Base-by-base conservation (phyloP, 1,140 invertebrate species). In the Muscidifurax raptorellus region DNA sequence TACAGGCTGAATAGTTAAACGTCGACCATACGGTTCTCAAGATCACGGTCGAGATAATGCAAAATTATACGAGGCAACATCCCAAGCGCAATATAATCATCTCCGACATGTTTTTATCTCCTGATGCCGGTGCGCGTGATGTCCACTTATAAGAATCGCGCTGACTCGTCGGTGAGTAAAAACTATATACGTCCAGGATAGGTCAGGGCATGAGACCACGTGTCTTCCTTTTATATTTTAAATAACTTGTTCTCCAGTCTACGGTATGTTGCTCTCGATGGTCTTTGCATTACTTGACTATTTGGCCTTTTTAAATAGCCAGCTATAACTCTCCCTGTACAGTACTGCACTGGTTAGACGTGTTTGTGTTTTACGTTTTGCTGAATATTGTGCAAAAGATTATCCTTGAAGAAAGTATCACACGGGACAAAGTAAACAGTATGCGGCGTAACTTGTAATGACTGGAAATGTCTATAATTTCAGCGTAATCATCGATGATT, bases 291-390 rank as follows among this genome's bases (percentile, higher is more conserved):
- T n/a, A n/a, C n/a, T n/a, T n/a, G 75, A 47, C 47, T 36, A 18
- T 67, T 13, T 64, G 32, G 59, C 40, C 18, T 66, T 66, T 69
- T 80, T 52, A 40, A 80, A 67, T 67, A 52, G 2, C 3, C 1
- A 15, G 22, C 15, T 25, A 25, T 12, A 3, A 40, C 52, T 6
- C 18, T 6, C 4, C 18, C 18, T 5, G 36, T 40, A 5, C 3
- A 40, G 36, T 40, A n/a, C n/a, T n/a, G 7, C 6, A 82, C 28
- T 82, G 80, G 69, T 82, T 44, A 59, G 67, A 81, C 80, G 44
- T 74, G 80, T 81, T 81, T 74, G 28, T n/a, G 27, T 67, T 66
- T 52, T n/a, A 40, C 59, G 59, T 22, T 74, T 59, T 30, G 10
- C 32, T 79, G 27, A 79, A 79, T 67, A 15, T 36, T 67, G 1